These are phyloP conservation scores for Verasper variegatus DNA, from an alignment of 2,113 vertebrate genomes.

Conservation along the genomic window DNA sequence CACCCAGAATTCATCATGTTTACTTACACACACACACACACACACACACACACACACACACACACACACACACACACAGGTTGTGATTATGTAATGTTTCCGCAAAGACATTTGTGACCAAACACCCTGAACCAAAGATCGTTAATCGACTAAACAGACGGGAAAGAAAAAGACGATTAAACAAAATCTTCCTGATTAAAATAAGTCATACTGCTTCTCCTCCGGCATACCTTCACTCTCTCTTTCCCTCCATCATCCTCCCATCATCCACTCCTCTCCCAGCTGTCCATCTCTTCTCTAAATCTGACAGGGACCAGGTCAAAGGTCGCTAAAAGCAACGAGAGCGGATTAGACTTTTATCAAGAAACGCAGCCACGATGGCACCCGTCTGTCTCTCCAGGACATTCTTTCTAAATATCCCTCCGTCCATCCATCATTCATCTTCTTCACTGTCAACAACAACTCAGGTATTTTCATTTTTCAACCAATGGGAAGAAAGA, in stretches of 20 bases:
- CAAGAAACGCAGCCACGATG: slow-evolving; percentile 25
- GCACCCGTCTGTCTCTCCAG: slow-evolving; percentile 31
- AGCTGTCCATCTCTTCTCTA: not conserved
- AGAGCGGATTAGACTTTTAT: slow-evolving; percentile 52
- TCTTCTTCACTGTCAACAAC: not conserved
- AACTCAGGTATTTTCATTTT: too few species aligned
- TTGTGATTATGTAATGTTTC: slow-evolving; percentile 46
- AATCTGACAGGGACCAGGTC: slow-evolving; percentile 39
- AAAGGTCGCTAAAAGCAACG: slow-evolving; percentile 69
- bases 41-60: slow-evolving; percentile 41
- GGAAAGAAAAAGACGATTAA: slow-evolving; percentile 13
- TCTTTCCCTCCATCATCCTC: not conserved
- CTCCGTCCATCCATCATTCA: not conserved
- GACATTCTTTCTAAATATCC: not conserved
- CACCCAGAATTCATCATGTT: slow-evolving; percentile 69
- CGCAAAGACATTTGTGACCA: not conserved
- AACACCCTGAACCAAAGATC: not conserved
- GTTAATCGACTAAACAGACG: not conserved
- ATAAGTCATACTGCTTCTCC: not conserved
- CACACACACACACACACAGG: slow-evolving; percentile 20
- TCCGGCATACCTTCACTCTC: not conserved
- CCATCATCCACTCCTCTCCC: not conserved
- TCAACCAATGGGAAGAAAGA: too few species aligned
- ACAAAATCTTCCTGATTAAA: not conserved
- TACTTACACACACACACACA: slow-evolving; percentile 22